Evolutionary conservation across 2,888 invertebrate species (phyloP).

Genomic region (Calliscelio sp.): DNA sequence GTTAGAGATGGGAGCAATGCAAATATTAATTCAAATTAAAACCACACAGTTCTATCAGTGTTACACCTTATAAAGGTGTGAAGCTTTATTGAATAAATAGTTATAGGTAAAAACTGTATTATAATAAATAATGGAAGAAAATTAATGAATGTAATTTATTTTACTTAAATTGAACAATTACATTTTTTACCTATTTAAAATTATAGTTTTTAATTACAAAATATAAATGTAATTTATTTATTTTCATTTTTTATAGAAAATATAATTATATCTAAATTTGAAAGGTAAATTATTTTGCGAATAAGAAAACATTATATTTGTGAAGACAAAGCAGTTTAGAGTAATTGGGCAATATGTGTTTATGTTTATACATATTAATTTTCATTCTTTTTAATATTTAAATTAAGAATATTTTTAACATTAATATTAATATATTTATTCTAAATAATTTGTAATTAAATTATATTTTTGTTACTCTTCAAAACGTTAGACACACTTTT

Average conservation of each 20-base stretch:
- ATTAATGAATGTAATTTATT: conserved; percentile 16
- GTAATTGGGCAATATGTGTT: too few species aligned
- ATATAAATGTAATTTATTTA: too few species aligned
- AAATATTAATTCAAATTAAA: conserved; percentile 50
- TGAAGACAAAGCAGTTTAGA: too few species aligned
- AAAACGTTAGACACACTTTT: conserved; percentile 84
- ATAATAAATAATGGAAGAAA: conserved; percentile 1
- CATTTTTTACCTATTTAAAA: too few species aligned
- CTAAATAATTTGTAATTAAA: too few species aligned
- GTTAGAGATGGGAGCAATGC: conserved; percentile 64
- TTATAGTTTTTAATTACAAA: too few species aligned
- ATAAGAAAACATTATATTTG: too few species aligned
- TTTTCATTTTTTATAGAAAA: too few species aligned
- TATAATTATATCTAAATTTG: too few species aligned
- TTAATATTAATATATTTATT: neutral
- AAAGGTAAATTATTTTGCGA: too few species aligned
- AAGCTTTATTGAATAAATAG: conserved; percentile 19
- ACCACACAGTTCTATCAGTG: conserved; percentile 43
- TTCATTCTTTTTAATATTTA: too few species aligned
- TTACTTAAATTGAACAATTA: neutral
- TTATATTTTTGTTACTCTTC: conserved; percentile 56
- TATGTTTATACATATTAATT: too few species aligned
- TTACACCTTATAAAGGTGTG: conserved; percentile 18
- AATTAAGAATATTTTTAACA: neutral
- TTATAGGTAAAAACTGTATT: neutral